Conservation (phyloP, 2,888 invertebrate genomes). For the Tethea ocularis region DNA sequence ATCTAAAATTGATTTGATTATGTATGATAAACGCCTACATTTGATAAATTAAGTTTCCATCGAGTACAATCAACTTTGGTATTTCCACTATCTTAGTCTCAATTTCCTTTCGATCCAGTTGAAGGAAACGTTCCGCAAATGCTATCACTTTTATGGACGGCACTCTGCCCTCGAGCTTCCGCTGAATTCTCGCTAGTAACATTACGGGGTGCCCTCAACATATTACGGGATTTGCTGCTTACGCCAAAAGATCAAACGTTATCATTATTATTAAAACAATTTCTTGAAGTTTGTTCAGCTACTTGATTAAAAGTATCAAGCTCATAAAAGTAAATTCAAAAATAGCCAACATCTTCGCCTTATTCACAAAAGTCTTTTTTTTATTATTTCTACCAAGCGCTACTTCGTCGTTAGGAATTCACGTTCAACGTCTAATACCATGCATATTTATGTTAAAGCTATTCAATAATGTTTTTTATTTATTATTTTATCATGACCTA, state of each 20-base stretch:
- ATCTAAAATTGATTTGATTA: not conserved
- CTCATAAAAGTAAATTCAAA: not conserved
- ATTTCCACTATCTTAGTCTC: not conserved
- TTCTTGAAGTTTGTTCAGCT: too few species aligned
- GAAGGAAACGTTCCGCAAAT: constrained; percentile 37
- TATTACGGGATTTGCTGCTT: constrained; percentile 19
- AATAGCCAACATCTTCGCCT: not conserved
- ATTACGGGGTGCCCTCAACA: constrained; percentile 40
- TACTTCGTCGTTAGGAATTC: too few species aligned
- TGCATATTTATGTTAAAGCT: not conserved
- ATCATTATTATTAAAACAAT: not conserved
- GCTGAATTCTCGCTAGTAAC: constrained; percentile 25
- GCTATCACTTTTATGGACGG: constrained; percentile 29
- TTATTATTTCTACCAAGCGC: not conserved
- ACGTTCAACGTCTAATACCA: not conserved
- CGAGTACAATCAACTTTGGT: constrained; percentile 11
- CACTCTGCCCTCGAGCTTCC: constrained; percentile 25
- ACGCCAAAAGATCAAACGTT: not conserved
- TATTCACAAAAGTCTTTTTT: not conserved
- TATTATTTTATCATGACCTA: not conserved
- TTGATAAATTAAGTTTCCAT: not conserved
- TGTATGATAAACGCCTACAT: constrained; percentile 1
- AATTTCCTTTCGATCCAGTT: constrained; percentile 7
- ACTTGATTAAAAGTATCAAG: too few species aligned
- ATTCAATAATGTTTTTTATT: not conserved